Evolutionary conservation across 1,140 invertebrate genomes (phyloP).

Genomic region (Caenorhabditis elegans): WBcel235 BX284605.5:9257001-9257500

Average conservation of each 20-base stretch:
- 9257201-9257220: background rate
- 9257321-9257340: too few species aligned
- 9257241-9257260: background rate
- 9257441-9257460: background rate
- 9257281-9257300: background rate
- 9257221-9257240: background rate
- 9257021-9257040: background rate
- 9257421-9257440: background rate
- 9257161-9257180: background rate
- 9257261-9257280: background rate
- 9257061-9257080: background rate
- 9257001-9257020: background rate
- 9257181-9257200: background rate
- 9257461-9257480: background rate
- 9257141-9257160: background rate
- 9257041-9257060: background rate
- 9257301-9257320: background rate
- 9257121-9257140: background rate
- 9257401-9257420: background rate
- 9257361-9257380: background rate
- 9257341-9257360: background rate
- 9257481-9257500: background rate
- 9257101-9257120: background rate
- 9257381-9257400: background rate
- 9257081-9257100: background rate